Percentiles rank a stretch among this genome's conserved stretches.
phyloP scores from a whole-genome alignment of 1,140 invertebrate species.

The Tachypleus tridentatus region DNA sequence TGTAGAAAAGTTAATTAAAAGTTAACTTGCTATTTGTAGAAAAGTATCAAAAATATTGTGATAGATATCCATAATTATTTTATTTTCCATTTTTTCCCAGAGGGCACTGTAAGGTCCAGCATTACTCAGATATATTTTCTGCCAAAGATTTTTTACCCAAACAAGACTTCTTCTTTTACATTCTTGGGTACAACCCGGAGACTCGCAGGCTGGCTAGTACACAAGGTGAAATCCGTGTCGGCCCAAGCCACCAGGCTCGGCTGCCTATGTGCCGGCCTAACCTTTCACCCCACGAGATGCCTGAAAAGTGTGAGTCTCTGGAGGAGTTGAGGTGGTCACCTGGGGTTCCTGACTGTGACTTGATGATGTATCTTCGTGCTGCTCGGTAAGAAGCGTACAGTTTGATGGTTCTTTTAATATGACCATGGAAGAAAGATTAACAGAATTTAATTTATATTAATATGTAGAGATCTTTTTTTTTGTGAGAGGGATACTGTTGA shows the following conservation, averaged over 20 bases:
- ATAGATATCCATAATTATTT: background rate
- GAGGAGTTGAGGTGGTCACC: slow-evolving; percentile 91
- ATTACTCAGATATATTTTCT: slow-evolving; percentile 40
- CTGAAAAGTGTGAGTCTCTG: slow-evolving; percentile 55
- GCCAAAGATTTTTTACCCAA: slow-evolving; percentile 32
- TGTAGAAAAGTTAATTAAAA: background rate
- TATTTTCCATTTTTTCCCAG: slow-evolving; percentile 27
- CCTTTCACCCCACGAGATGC: slow-evolving; percentile 48
- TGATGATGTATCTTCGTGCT: slow-evolving; percentile 92
- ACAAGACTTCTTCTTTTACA: slow-evolving; percentile 30
- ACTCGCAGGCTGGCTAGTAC: slow-evolving; percentile 52
- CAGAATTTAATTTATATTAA: too few species aligned
- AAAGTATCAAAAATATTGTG: background rate
- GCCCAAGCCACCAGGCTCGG: slow-evolving; percentile 77
- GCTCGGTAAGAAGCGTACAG: slow-evolving; percentile 53
- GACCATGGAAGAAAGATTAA: background rate
- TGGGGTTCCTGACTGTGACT: slow-evolving; percentile 77
- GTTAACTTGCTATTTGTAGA: too few species aligned
- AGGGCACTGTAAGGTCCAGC: slow-evolving; percentile 41
- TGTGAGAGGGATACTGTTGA: too few species aligned
- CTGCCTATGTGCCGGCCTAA: slow-evolving; percentile 65
- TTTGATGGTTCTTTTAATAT: background rate
- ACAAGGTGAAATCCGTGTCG: slow-evolving; percentile 89
- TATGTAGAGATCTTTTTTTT: too few species aligned
- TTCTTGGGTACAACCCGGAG: slow-evolving; percentile 10